Conservation (phyloP, 2,888 invertebrate genomes). For the Diaperis boleti region DNA sequence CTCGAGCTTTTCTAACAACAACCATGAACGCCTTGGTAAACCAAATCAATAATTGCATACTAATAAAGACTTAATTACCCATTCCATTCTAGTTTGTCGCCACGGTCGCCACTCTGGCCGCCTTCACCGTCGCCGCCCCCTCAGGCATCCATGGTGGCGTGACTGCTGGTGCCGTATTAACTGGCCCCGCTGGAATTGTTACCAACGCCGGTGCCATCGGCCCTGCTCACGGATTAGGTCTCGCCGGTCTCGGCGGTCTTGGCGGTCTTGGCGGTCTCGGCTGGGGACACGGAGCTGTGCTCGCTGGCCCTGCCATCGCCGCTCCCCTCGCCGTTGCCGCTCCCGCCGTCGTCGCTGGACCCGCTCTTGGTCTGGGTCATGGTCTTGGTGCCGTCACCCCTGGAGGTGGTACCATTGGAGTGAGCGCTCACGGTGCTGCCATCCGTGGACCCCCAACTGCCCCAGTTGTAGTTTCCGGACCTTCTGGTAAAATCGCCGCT, state of each 20-base stretch:
- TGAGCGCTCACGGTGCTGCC: conserved; percentile 56
- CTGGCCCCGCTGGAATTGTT: conserved; percentile 41
- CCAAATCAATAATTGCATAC: background rate
- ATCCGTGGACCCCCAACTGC: conserved; percentile 57
- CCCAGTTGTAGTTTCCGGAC: conserved; percentile 54
- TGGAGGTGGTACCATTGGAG: conserved; percentile 50
- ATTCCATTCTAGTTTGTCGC: conserved; percentile 43
- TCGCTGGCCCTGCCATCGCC: conserved; percentile 7
- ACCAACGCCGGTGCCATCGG: conserved; percentile 40
- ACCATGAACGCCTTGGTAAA: conserved; percentile 50
- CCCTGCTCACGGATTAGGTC: conserved; percentile 13
- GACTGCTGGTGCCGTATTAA: conserved; percentile 34
- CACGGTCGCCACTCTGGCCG: conserved; percentile 47
- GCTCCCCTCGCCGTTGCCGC: background rate
- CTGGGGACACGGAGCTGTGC: background rate
- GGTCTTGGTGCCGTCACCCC: conserved; percentile 32
- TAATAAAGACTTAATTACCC: background rate
- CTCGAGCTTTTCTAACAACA: conserved; percentile 41
- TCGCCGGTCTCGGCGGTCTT: background rate
- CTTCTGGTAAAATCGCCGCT: conserved; percentile 54
- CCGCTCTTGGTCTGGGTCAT: too few relatives aligned
- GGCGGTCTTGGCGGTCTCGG: conserved; percentile 6
- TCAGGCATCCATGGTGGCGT: conserved; percentile 37
- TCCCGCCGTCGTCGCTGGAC: background rate
- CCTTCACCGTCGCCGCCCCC: conserved; percentile 45